Evolutionary conservation across 2,797 vertebrate species (phyloP).

Genomic region (Capromys pilorides): DNA sequence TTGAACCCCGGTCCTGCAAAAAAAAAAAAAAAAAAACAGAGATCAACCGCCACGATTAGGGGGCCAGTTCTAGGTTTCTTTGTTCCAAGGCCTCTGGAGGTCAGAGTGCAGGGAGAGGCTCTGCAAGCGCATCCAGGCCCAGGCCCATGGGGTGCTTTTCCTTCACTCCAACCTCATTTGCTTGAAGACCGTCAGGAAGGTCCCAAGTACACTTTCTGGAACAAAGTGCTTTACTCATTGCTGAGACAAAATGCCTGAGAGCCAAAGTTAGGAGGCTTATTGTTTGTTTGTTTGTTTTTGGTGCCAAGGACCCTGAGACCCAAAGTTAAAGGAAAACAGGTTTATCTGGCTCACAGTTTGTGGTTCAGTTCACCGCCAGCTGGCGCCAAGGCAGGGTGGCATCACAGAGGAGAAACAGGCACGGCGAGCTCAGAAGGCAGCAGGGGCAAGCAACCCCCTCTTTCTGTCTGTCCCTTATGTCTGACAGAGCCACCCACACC

Average conservation of each 20-base stretch:
- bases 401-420: background rate
- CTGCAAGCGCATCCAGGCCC: background rate
- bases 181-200: conserved; percentile 16
- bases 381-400: background rate
- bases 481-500: background rate
- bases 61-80: background rate
- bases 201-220: background rate
- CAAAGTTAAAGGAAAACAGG: background rate
- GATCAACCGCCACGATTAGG: background rate
- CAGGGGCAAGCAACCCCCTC: background rate
- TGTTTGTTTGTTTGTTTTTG: no score
- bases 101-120: background rate
- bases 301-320: no score
- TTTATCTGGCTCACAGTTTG: background rate
- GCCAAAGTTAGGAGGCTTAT: no score
- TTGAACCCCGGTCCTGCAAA: no score
- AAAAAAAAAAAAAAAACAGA: no score
- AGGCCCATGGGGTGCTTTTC: background rate
- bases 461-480: background rate
- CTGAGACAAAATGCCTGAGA: background rate
- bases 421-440: background rate
- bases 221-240: background rate
- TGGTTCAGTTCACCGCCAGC: background rate
- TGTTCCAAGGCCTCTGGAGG: background rate
- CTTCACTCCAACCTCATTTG: background rate